Conservation (phyloP, 2,888 invertebrate genomes). For the Drosophila koepferae region DNA sequence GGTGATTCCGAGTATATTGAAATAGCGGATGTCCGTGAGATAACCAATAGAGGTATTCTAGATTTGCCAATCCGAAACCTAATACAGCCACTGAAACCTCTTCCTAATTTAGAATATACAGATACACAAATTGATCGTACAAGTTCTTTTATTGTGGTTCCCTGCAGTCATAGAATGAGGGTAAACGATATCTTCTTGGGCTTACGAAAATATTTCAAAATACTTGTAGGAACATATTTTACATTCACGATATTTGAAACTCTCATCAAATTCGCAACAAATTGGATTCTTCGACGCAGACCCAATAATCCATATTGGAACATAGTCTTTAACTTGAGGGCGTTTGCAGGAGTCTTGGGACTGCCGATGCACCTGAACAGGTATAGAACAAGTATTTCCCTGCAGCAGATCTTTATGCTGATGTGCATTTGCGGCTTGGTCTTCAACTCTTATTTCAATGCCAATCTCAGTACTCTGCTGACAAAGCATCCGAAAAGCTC, state of each 20-base stretch:
- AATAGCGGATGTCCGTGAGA: neutral
- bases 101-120: neutral
- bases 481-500: slow-evolving; percentile 20
- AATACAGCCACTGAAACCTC: fast-evolving
- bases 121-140: neutral
- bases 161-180: slow-evolving; percentile 29
- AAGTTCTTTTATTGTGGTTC: slow-evolving; percentile 31
- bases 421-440: slow-evolving; percentile 47
- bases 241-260: slow-evolving; percentile 34
- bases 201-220: slow-evolving; percentile 9
- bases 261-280: slow-evolving; percentile 3
- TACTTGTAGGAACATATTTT: slow-evolving; percentile 33
- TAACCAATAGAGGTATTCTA: neutral
- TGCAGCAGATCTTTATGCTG: slow-evolving; percentile 40
- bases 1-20: neutral
- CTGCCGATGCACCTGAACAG: slow-evolving; percentile 15
- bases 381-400: slow-evolving; percentile 17
- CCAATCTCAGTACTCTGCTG: slow-evolving; percentile 45
- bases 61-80: neutral
- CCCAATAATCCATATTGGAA: neutral
- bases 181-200: slow-evolving; percentile 27
- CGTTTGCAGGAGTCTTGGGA: slow-evolving; percentile 42
- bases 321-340: slow-evolving; percentile 32
- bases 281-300: neutral
- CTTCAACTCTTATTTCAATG: slow-evolving; percentile 39